Conservation (phyloP, 2,113 vertebrate genomes). For the Epinephelus fuscoguttatus region DNA sequence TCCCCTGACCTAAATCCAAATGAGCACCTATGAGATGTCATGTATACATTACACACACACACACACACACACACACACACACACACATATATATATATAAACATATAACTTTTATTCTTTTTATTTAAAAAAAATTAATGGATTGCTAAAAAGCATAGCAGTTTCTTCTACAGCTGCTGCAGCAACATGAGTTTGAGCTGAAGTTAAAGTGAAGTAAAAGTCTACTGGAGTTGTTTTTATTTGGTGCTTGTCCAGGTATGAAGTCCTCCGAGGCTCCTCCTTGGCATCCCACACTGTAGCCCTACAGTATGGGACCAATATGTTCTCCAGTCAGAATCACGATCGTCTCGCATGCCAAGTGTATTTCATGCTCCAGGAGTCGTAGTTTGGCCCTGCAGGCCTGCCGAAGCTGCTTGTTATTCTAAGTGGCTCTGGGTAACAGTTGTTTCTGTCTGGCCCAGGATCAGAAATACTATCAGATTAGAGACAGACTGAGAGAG, state of each 20-base stretch:
- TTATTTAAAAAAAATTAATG: not conserved
- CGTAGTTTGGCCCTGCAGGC: slow-evolving; percentile 50
- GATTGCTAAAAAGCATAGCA: not conserved
- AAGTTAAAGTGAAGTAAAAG: slow-evolving; percentile 31
- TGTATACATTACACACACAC: no score
- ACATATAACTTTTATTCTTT: not conserved
- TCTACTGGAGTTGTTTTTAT: slow-evolving; percentile 50
- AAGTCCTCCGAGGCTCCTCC: slow-evolving; percentile 42
- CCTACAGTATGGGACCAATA: slow-evolving; percentile 49
- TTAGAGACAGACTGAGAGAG: slow-evolving; percentile 47
- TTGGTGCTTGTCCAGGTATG: slow-evolving; percentile 52
- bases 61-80: no score
- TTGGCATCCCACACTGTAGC: slow-evolving; percentile 46
- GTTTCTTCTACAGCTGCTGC: slow-evolving; percentile 20
- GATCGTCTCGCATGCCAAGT: slow-evolving; percentile 48
- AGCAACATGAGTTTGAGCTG: slow-evolving; percentile 13
- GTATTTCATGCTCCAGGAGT: slow-evolving; percentile 58
- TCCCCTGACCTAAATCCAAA: no score
- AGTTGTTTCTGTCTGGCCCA: slow-evolving; percentile 70
- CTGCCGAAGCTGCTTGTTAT: slow-evolving; percentile 70
- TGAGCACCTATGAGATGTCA: no score
- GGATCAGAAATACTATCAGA: slow-evolving; percentile 70
- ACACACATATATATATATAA: no score
- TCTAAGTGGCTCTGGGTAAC: slow-evolving; percentile 66
- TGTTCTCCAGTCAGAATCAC: slow-evolving; percentile 55